Evolutionary conservation across 2,888 invertebrate species (phyloP), one percentile per base, ranked within the genome.

Genomic region (Serrognathus titanus): DNA sequence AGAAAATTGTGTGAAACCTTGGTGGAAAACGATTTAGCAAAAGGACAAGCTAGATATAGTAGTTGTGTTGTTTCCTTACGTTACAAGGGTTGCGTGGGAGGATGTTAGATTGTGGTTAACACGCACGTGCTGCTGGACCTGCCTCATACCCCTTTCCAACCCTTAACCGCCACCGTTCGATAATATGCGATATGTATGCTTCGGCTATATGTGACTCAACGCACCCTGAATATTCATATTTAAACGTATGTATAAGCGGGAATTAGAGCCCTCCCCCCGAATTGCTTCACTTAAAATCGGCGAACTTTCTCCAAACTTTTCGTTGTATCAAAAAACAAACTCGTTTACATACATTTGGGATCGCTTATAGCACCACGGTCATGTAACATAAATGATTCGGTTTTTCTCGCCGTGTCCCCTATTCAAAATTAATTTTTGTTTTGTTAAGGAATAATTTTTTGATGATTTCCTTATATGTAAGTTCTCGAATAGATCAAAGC

Each of bases 121-220:
- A 74, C 73, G 74, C 74, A 74, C 74, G 74, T 74, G 74, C 72
- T 73, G 69, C 72, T 71, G 72, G 71, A 71, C 71, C 72, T 72
- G 67, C 69, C 65, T 62, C 67, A 70, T 67, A 64, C 70, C 66
- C 65, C 65, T 51, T 61, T 60, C 57, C 58, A 55, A 58, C 61
- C 61, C 60, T 61, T 58, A 58, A 37, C 50, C 50, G 45, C 58
- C 55, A 52, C 52, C 58, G 58, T 58, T 58, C 55, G 55, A 55
- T 55, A 55, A 58, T 58, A 52, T 46, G 55, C 55, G 54, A 55
- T 55, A 55, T 54, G 53, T 58, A 58, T 55, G 58, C 55, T 51
- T 48, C 37, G 37, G 20, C 40, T 55, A 55, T 55, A 47, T 51
- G 35, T 35, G 35, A 48, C 48, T 35, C 9, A 16, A 31, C 52